Conservation (phyloP, 2,888 invertebrate species). For the Caenorhabditis afra region DNA sequence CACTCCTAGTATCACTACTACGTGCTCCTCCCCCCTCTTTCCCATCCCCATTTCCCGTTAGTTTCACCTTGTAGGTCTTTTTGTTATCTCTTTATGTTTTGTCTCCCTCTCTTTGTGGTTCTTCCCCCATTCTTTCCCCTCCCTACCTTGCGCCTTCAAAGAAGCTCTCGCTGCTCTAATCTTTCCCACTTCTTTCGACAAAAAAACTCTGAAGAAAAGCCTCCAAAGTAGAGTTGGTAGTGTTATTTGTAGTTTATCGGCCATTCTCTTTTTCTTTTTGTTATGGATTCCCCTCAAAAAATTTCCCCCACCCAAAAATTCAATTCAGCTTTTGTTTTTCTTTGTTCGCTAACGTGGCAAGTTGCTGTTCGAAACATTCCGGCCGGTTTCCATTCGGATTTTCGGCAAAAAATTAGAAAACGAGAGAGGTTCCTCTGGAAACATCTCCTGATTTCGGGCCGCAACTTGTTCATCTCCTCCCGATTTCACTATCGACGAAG, state of each 20-base stretch:
- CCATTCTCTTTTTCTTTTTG: neutral
- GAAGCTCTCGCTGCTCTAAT: neutral
- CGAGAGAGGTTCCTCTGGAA: neutral
- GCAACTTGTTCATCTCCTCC: conserved; percentile 10
- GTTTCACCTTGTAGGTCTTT: conserved; percentile 53
- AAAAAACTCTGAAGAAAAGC: neutral
- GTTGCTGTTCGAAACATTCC: neutral
- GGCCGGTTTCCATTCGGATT: neutral
- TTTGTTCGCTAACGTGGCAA: conserved; percentile 37
- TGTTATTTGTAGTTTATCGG: conserved; percentile 13
- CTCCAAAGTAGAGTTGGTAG: conserved; percentile 17
- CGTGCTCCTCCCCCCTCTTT: neutral
- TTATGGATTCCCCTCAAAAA: neutral
- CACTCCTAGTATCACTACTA: neutral
- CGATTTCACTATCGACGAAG: conserved; percentile 59
- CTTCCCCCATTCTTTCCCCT: conserved; percentile 7
- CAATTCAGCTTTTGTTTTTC: conserved; percentile 28
- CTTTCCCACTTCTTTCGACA: too few species aligned
- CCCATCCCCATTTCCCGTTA: conserved; percentile 5
- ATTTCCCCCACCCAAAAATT: neutral
- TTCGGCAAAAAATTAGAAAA: neutral
- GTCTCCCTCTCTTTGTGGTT: conserved; percentile 13
- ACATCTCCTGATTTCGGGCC: neutral
- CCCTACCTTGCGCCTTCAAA: conserved; percentile 5
- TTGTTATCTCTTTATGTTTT: conserved; percentile 48